These are phyloP conservation scores for Arrhopalites spinosus DNA, from an alignment of 2,888 invertebrate species.

Conservation along the genomic window DNA sequence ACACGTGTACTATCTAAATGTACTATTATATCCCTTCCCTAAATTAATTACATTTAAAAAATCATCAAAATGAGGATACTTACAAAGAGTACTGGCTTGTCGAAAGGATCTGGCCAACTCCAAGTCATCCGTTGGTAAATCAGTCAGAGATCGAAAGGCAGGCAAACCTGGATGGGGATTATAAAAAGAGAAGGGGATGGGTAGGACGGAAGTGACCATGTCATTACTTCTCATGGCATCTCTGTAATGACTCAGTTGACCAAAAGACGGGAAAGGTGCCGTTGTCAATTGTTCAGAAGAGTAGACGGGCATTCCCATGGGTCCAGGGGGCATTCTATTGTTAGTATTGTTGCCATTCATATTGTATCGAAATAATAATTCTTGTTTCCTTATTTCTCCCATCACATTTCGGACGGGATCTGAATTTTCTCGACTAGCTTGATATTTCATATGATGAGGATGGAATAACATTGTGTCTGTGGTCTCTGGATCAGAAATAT, in stretches of 20 bases:
- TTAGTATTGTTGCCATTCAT: not conserved
- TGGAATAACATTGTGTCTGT: no score
- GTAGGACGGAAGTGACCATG: not conserved
- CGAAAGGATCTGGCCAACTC: constrained; percentile 6
- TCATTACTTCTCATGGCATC: not conserved
- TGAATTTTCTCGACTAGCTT: not conserved
- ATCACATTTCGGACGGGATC: not conserved
- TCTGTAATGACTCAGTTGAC: constrained; percentile 15
- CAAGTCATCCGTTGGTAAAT: constrained; percentile 15
- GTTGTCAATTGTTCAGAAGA: not conserved
- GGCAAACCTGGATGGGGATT: constrained; percentile 1
- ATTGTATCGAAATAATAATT: not conserved
- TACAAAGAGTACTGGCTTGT: constrained; percentile 13
- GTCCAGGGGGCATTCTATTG: not conserved
- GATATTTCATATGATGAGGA: not conserved
- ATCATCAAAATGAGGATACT: no score
- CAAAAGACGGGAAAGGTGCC: not conserved
- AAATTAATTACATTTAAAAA: no score
- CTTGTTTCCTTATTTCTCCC: not conserved
- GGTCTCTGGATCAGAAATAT: no score
- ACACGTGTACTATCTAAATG: not conserved
- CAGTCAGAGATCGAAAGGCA: constrained; percentile 13
- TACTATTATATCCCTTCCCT: no score
- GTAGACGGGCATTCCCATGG: not conserved
- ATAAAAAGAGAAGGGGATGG: constrained; percentile 9